Evolutionary conservation across 2,888 invertebrate species (phyloP), one percentile per base, ranked within the genome.

Genomic region (Plutella xylostella): DNA sequence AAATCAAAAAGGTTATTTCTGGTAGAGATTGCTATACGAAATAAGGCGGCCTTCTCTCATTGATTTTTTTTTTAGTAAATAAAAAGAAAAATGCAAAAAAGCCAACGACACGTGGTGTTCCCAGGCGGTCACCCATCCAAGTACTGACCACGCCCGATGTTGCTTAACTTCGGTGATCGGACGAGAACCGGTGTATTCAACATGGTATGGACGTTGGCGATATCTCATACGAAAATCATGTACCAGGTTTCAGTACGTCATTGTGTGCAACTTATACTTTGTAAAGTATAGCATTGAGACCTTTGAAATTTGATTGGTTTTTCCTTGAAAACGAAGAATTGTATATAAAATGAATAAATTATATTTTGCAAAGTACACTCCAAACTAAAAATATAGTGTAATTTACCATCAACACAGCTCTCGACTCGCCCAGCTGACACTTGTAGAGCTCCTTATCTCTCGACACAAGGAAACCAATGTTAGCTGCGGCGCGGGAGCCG

Each of bases 391-490:
- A n/a, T n/a, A 22, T 22, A 9, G 9, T 22, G 22, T 7, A 17
- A 51, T 43, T 57, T 61, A 82, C 84, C 78, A 85, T 68, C 2
- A 71, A 63, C 2, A 77, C 55, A 44, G 83, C 68, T 50, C 79
- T 67, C 0, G 73, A 57, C 51, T 85, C 84, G 4, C 83, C 84
- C 0, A 80, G 68, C 48, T 80, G 82, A 51, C 85, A 85, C 47
- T 69, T 75, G 57, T 68, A 84, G 3, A 85, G 66, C 47, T 84
- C 84, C 45, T 75, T 82, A 49, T 82, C 76, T 12, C 84, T 58
- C 49, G 84, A 83, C 1, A 84, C 80, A 5, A 85, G 63, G 53
- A 82, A 73, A 0, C 76, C 72, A 12, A 69, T 63, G 4, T 62
- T 61, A 5, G 64, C 54, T 3, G 66, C 55, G 0, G 67, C 57